These are phyloP conservation scores for Dinothrombium tinctorium DNA, from an alignment of 1,140 invertebrate genomes.

Conservation along the genomic window DNA sequence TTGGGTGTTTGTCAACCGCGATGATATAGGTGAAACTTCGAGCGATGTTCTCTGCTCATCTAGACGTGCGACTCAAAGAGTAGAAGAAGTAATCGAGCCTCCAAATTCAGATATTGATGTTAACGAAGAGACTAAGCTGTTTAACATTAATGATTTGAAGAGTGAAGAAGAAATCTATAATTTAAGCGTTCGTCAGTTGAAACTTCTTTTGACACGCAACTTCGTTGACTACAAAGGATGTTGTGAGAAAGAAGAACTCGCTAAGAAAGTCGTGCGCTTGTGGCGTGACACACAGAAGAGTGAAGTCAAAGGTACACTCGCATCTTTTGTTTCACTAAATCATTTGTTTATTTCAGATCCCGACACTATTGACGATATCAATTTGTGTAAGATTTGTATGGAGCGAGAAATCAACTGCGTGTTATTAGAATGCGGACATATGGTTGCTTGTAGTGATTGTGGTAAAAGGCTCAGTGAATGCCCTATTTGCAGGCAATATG, in stretches of 20 bases:
- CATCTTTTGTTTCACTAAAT: neutral
- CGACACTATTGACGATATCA: slow-evolving; percentile 36
- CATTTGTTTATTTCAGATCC: slow-evolving; percentile 20
- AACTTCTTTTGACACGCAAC: slow-evolving; percentile 50
- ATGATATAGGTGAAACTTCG: neutral
- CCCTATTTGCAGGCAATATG: slow-evolving; percentile 72
- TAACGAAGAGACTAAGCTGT: slow-evolving; percentile 1
- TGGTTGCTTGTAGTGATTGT: slow-evolving; percentile 67
- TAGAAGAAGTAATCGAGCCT: neutral
- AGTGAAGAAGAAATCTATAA: slow-evolving; percentile 20
- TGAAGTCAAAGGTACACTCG: slow-evolving; percentile 1
- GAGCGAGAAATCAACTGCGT: slow-evolving; percentile 71
- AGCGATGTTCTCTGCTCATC: neutral
- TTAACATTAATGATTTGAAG: slow-evolving; percentile 13
- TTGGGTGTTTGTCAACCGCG: neutral
- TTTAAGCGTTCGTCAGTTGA: slow-evolving; percentile 28
- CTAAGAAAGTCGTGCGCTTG: slow-evolving; percentile 41
- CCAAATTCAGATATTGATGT: neutral
- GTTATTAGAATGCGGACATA: slow-evolving; percentile 71
- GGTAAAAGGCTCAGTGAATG: slow-evolving; percentile 43
- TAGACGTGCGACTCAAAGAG: neutral
- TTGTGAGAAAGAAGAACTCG: slow-evolving; percentile 52
- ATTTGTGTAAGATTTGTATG: slow-evolving; percentile 77
- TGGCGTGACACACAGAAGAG: slow-evolving; percentile 33
- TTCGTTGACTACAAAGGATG: slow-evolving; percentile 67